Percentiles rank a stretch among this genome's conserved stretches.
phyloP scores from a whole-genome alignment of 2,888 invertebrate genomes.

The Yponomeuta malinellus region DNA sequence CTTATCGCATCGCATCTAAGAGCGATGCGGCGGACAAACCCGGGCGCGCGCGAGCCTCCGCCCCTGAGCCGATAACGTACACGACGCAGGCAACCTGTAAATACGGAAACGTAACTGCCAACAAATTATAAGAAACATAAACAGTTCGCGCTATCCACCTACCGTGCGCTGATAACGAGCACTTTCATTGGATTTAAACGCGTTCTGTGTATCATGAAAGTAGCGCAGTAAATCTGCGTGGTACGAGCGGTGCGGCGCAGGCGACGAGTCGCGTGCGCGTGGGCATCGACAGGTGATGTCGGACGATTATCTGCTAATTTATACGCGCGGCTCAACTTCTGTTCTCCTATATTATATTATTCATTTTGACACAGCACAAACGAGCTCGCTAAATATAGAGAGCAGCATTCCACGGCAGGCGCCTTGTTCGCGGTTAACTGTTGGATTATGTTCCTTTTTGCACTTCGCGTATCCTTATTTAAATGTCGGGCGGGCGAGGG shows the following conservation, averaged over 20 bases:
- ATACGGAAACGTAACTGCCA: slow-evolving; percentile 57
- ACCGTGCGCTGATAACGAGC: slow-evolving; percentile 26
- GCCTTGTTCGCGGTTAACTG: slow-evolving; percentile 49
- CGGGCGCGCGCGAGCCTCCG: slow-evolving; percentile 21
- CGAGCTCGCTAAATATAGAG: slow-evolving; percentile 67
- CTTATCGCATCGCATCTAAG: slow-evolving; percentile 56
- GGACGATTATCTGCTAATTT: slow-evolving; percentile 67
- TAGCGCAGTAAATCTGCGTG: slow-evolving; percentile 41
- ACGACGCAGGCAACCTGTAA: slow-evolving; percentile 51
- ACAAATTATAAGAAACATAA: slow-evolving; percentile 20
- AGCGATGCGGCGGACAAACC: slow-evolving; percentile 46
- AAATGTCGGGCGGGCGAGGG: slow-evolving; percentile 4
- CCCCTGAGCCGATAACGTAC: slow-evolving; percentile 37
- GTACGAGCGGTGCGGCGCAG: slow-evolving; percentile 18
- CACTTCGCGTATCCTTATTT: slow-evolving; percentile 9
- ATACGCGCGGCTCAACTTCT: slow-evolving; percentile 62
- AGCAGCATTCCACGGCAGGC: slow-evolving; percentile 55
- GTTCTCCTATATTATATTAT: slow-evolving; percentile 64
- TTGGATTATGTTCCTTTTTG: slow-evolving; percentile 56
- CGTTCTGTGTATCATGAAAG: slow-evolving; percentile 23
- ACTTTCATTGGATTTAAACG: slow-evolving; percentile 4
- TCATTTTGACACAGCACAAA: slow-evolving; percentile 60
- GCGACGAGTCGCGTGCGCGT: slow-evolving; percentile 43
- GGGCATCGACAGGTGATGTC: slow-evolving; percentile 58
- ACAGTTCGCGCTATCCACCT: slow-evolving; percentile 3